Conservation (phyloP, 2,113 vertebrate species). For the Kryptolebias marmoratus region DNA sequence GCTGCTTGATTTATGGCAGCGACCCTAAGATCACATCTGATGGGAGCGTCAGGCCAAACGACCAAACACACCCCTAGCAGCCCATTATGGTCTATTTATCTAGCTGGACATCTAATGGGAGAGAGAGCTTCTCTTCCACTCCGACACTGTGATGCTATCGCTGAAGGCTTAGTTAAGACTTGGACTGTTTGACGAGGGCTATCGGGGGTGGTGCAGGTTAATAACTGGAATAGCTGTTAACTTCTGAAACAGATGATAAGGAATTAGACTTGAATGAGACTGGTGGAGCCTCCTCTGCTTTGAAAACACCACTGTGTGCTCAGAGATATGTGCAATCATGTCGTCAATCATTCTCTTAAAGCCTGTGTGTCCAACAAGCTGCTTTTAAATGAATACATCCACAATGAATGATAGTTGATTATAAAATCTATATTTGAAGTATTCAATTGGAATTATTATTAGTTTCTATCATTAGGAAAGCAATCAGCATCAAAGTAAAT, state of each 20-base stretch:
- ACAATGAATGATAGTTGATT: not conserved
- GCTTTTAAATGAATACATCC: not conserved
- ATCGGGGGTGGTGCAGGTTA: conserved; percentile 59
- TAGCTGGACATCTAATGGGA: conserved; percentile 77
- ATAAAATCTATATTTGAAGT: not conserved
- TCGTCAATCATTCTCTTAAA: conserved; percentile 6
- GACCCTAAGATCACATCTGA: conserved; percentile 78
- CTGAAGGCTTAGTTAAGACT: conserved; percentile 60
- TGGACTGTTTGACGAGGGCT: conserved; percentile 47
- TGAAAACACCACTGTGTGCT: conserved; percentile 7
- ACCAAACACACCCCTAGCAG: conserved; percentile 71
- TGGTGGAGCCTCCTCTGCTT: conserved; percentile 22
- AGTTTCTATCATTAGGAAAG: too few species aligned
- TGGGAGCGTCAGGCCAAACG: conserved; percentile 73
- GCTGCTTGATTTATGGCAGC: conserved; percentile 72
- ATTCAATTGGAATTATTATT: not conserved
- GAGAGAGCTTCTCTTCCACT: conserved; percentile 70
- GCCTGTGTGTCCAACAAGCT: not conserved
- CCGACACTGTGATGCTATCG: conserved; percentile 65
- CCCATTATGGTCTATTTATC: conserved; percentile 78
- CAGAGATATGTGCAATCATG: conserved; percentile 2
- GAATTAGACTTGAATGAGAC: conserved; percentile 42
- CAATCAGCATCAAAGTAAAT: too few species aligned
- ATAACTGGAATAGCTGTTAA: conserved; percentile 66
- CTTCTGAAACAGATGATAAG: conserved; percentile 54